Conservation (phyloP, 2,797 vertebrate genomes). For the Phaenicophaeus curvirostris region DNA sequence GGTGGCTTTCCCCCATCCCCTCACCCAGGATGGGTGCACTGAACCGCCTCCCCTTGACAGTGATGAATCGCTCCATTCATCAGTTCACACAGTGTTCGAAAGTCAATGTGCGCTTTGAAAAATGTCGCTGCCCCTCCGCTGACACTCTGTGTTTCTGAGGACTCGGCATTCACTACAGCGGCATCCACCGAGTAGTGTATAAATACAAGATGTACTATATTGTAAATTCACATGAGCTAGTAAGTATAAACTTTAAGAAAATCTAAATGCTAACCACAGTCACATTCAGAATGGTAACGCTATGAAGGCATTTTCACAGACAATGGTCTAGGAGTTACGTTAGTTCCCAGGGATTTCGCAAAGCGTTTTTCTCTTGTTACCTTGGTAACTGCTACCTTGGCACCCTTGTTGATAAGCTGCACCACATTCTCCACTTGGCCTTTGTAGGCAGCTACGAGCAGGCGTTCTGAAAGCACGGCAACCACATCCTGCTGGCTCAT, state of each 20-base stretch:
- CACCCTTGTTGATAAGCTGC: conserved; percentile 98
- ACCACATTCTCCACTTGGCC: conserved; percentile 97
- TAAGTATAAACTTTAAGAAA: conserved; percentile 18
- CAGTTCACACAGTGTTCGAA: neutral
- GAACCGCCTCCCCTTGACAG: neutral
- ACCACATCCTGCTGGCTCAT: conserved; percentile 99
- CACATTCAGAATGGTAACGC: conserved; percentile 53
- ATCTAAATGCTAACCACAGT: neutral
- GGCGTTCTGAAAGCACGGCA: conserved; percentile 95
- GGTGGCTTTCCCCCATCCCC: neutral
- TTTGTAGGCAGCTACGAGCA: conserved; percentile 96
- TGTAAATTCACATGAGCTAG: neutral
- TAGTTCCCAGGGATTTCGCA: conserved; percentile 64
- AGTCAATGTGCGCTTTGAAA: neutral
- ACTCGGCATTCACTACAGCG: neutral
- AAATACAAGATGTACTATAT: neutral
- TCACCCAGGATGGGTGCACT: neutral
- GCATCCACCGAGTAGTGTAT: neutral
- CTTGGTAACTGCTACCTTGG: conserved; percentile 97
- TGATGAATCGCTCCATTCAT: conserved; percentile 34
- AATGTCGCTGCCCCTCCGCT: neutral
- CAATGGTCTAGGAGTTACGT: conserved; percentile 54
- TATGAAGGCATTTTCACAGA: conserved; percentile 33
- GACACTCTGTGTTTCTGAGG: neutral
- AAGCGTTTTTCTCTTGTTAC: conserved; percentile 81